Percentiles rank a stretch among this genome's conserved stretches.
phyloP scores from a whole-genome alignment of 2,888 invertebrate species.

The Hydrotaea diabolus region DNA sequence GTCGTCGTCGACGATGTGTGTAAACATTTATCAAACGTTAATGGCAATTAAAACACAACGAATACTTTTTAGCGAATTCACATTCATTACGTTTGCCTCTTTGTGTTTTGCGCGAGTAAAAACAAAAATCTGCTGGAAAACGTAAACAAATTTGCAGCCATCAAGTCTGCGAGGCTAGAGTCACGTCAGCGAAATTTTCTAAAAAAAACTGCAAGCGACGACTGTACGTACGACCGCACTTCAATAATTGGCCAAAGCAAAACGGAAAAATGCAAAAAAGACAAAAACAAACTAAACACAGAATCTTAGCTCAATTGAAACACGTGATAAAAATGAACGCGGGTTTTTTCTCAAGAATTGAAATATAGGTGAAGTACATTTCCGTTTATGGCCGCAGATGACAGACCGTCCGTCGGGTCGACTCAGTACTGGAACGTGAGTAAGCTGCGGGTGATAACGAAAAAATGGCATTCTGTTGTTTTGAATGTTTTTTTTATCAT shows the following conservation, averaged over 20 bases:
- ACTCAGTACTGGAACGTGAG: neutral
- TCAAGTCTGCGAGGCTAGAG: constrained; percentile 71
- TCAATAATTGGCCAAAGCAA: constrained; percentile 12
- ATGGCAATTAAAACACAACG: constrained; percentile 19
- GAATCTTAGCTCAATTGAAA: neutral
- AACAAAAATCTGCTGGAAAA: neutral
- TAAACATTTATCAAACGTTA: constrained; percentile 51
- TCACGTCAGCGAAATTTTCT: constrained; percentile 61
- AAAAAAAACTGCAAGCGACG: neutral
- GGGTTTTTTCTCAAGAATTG: neutral
- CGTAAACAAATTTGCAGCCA: constrained; percentile 69
- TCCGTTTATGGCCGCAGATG: constrained; percentile 32
- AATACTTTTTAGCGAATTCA: constrained; percentile 31
- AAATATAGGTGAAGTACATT: constrained; percentile 51
- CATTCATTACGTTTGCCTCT: neutral
- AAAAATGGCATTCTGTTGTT: neutral
- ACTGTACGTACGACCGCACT: no score
- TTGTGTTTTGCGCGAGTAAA: neutral
- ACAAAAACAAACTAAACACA: constrained; percentile 17
- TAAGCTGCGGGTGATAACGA: neutral
- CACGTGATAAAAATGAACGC: constrained; percentile 48
- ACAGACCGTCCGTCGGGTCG: no score
- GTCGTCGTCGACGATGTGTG: neutral
- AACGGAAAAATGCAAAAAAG: constrained; percentile 24
- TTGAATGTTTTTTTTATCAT: constrained; percentile 14